Conservation (phyloP, 2,797 vertebrate species). For the Numenius phaeopus region DNA sequence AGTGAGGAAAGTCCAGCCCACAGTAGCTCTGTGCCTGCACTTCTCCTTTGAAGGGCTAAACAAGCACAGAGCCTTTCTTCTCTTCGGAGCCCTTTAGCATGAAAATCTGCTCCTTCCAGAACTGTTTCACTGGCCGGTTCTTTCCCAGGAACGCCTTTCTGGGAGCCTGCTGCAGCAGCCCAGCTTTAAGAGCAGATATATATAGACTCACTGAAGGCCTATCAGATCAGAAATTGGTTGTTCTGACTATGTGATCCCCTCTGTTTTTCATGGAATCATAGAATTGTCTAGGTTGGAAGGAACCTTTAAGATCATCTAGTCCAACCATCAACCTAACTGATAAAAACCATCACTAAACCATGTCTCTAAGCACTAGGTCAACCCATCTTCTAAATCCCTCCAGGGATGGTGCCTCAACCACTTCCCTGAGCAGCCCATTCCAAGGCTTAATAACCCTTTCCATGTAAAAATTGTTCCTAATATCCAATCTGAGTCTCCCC, state of each 20-base stretch:
- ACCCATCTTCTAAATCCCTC: too few species aligned
- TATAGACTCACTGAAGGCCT: background rate
- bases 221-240: background rate
- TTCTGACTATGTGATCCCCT: background rate
- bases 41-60: background rate
- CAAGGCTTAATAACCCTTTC: too few species aligned
- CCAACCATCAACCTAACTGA: too few species aligned
- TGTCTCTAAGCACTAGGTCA: too few species aligned
- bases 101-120: background rate
- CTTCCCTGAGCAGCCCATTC: too few species aligned
- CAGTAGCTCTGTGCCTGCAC: background rate
- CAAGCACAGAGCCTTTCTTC: background rate
- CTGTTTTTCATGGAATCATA: background rate
- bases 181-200: background rate
- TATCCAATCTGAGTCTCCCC: too few species aligned
- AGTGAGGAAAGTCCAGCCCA: background rate
- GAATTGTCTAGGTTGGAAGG: too few species aligned
- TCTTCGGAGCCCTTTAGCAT: background rate
- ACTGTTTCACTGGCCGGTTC: background rate
- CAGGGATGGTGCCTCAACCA: too few species aligned
- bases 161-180: background rate
- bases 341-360: too few species aligned
- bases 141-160: background rate
- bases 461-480: too few species aligned
- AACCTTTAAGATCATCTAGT: too few species aligned